A percentile compares a stretch with the other conserved stretches of the same genome.
phyloP scores from a whole-genome alignment of 1,140 invertebrate genomes.

The Lysiphlebus fabarum region DNA sequence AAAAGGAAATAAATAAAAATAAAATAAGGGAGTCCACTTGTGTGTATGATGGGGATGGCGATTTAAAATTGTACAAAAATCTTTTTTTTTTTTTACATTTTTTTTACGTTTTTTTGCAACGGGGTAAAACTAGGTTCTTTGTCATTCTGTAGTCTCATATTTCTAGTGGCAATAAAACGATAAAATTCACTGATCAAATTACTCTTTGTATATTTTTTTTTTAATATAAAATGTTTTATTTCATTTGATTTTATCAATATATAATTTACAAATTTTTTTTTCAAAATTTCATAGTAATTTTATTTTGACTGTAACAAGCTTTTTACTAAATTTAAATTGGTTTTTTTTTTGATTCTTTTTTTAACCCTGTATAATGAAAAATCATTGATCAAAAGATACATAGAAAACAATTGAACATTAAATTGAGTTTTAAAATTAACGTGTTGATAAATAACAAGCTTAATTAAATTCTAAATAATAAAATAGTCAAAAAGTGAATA shows the following conservation, averaged over 20 bases:
- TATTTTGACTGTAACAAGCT: no score
- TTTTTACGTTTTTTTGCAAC: background rate
- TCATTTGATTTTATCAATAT: background rate
- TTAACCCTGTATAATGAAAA: no score
- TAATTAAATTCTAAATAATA: no score
- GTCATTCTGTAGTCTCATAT: conserved; percentile 21
- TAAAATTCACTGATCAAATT: conserved; percentile 19
- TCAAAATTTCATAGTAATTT: no score
- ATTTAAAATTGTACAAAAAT: conserved; percentile 6
- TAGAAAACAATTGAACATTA: no score
- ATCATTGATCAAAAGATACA: no score
- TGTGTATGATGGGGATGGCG: background rate
- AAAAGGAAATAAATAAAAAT: background rate
- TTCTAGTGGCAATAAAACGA: conserved; percentile 25
- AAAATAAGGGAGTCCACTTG: conserved; percentile 15
- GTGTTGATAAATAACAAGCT: no score
- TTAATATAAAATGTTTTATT: conserved; percentile 2
- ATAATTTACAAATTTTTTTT: no score
- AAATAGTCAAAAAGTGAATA: no score
- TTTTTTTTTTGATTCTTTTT: no score
- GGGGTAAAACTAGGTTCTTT: conserved; percentile 13
- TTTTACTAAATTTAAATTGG: no score
- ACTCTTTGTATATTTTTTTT: conserved; percentile 7
- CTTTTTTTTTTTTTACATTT: background rate
- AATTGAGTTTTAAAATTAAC: no score